These are phyloP conservation scores for Hoplostethus mediterraneus DNA, from an alignment of 2,797 vertebrate genomes.

Conservation along the genomic window DNA sequence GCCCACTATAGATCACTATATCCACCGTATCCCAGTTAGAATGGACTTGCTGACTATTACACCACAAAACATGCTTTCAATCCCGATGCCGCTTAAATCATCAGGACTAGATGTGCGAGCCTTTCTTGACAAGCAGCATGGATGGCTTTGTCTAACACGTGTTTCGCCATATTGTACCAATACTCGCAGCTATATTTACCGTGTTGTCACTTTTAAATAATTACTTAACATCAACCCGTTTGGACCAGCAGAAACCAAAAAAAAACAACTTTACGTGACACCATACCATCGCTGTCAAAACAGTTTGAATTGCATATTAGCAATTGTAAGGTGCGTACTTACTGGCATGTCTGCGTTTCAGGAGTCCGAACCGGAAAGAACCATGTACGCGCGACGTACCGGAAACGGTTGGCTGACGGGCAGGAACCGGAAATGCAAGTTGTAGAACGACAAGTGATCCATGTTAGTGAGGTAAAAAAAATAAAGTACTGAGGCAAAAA, in stretches of 20 bases:
- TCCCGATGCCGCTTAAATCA: too few relatives aligned
- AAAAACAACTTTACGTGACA: fast-evolving
- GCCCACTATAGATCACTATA: too few relatives aligned
- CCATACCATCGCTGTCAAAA: fast-evolving
- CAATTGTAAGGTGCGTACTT: constrained; percentile 75
- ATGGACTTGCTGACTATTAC: too few relatives aligned
- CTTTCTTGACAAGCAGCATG: constrained; percentile 14
- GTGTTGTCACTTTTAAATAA: neutral
- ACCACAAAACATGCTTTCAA: too few relatives aligned
- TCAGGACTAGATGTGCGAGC: too few relatives aligned
- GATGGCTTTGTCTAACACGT: constrained; percentile 62
- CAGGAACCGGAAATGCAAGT: constrained; percentile 67
- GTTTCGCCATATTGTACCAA: constrained; percentile 77
- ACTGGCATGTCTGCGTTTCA: constrained; percentile 89
- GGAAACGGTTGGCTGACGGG: constrained; percentile 75
- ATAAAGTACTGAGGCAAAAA: too few relatives aligned
- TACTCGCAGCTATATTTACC: neutral
- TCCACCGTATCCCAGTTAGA: too few relatives aligned
- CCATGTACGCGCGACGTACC: constrained; percentile 24
- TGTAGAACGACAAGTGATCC: constrained; percentile 46
- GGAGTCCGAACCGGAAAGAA: constrained; percentile 82
- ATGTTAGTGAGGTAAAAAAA: constrained; percentile 68
- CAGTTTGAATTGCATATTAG: neutral
- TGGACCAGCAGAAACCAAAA: fast-evolving
- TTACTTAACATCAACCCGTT: neutral